Percentiles rank a stretch among this genome's conserved stretches.
Conservation (phyloP, 2,797 vertebrate genomes). For the Cephalopachus bancanus region DNA sequence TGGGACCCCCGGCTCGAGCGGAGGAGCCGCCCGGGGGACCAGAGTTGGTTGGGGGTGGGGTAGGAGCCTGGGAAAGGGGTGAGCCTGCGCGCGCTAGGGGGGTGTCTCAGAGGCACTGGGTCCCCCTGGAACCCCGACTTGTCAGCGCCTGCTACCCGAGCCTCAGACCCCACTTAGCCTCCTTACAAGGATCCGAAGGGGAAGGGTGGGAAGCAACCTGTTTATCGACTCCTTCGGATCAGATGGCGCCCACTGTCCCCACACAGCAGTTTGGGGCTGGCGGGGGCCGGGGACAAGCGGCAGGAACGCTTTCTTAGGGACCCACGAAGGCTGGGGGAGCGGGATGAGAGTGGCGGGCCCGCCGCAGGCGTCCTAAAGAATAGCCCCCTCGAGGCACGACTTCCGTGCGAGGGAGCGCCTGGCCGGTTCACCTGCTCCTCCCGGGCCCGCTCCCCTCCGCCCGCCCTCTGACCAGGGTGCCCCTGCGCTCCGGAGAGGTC, state of each 20-base stretch:
- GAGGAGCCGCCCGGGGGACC: neutral
- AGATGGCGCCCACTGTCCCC: neutral
- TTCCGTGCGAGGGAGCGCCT: neutral
- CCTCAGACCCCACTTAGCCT: neutral
- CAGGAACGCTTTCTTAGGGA: neutral
- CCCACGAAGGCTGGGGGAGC: neutral
- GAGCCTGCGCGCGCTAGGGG: no score
- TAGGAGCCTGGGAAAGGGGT: neutral
- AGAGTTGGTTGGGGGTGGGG: neutral
- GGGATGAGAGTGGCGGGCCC: neutral
- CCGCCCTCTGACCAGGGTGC: accelerated
- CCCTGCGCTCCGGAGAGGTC: neutral
- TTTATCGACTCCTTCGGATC: neutral
- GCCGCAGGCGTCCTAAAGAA: neutral
- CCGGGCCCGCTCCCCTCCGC: neutral
- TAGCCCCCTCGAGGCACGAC: neutral
- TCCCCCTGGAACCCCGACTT: neutral
- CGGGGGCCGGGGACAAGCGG: neutral
- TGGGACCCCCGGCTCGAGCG: no score
- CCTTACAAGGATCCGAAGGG: neutral
- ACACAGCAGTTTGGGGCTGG: neutral
- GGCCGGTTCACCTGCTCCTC: accelerated
- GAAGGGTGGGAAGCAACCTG: neutral
- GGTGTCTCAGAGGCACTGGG: neutral
- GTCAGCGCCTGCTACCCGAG: neutral